Evolutionary conservation across 2,888 invertebrate genomes (phyloP).

Genomic region (Patella caerulea): DNA sequence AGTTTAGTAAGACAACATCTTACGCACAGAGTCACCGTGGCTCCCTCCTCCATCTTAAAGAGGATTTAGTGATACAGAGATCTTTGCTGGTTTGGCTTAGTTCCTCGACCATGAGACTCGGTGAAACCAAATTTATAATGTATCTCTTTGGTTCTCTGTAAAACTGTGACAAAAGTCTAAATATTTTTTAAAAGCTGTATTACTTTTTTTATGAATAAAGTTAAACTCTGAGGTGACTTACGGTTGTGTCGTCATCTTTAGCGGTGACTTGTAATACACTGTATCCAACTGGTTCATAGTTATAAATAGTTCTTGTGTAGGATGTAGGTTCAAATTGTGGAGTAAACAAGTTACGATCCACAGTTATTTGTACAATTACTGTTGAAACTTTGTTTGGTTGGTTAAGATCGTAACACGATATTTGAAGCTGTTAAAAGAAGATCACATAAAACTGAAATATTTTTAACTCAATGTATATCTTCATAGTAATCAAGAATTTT

Average conservation of each 20-base stretch:
- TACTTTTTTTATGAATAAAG: not conserved
- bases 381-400: conserved; percentile 50
- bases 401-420: conserved; percentile 59
- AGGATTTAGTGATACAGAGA: too few species aligned
- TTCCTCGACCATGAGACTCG: too few species aligned
- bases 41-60: too few species aligned
- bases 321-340: conserved; percentile 51
- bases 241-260: conserved; percentile 58
- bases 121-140: too few species aligned
- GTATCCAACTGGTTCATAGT: conserved; percentile 55
- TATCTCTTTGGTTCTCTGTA: too few species aligned
- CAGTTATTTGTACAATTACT: conserved; percentile 55
- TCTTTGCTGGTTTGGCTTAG: too few species aligned
- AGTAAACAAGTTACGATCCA: conserved; percentile 56
- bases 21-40: too few species aligned
- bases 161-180: too few species aligned
- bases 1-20: too few species aligned
- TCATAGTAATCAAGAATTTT: too few species aligned
- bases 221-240: conserved; percentile 26
- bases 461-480: too few species aligned
- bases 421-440: conserved; percentile 42
- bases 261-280: conserved; percentile 55
- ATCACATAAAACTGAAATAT: not conserved
- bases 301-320: conserved; percentile 51
- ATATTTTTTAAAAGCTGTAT: too few species aligned